These are phyloP conservation scores for Anableps anableps DNA, from an alignment of 2,797 vertebrate species.

Conservation along the genomic window DNA sequence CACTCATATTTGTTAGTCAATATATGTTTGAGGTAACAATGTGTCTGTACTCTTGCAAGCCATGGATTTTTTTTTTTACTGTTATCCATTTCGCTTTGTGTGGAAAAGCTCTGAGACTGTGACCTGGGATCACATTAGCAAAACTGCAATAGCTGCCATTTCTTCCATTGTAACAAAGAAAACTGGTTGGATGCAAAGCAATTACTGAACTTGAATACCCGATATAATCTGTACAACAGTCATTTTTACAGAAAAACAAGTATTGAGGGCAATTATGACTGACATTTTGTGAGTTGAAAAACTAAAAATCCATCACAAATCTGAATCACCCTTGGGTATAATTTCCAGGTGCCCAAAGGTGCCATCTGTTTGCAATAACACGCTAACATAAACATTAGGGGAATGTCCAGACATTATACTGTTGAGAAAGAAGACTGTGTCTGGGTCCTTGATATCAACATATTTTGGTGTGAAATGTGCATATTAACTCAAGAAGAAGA, in stretches of 20 bases:
- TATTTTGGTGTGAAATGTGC: not conserved
- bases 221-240: not conserved
- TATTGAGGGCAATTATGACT: not conserved
- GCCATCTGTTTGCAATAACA: not conserved
- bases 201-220: not conserved
- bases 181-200: slow-evolving; percentile 12
- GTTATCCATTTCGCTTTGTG: not conserved
- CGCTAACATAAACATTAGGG: not conserved
- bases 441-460: not conserved
- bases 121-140: slow-evolving; percentile 17
- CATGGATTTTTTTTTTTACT: no score
- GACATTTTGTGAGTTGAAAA: not conserved
- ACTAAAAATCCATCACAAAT: not conserved
- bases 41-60: no score
- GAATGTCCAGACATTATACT: not conserved
- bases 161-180: slow-evolving; percentile 17
- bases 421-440: not conserved
- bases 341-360: not conserved
- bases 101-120: not conserved
- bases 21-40: not conserved
- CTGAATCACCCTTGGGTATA: not conserved
- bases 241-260: not conserved
- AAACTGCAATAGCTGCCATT: slow-evolving; percentile 19
- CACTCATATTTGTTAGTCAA: not conserved
- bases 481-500: not conserved